Evolutionary conservation across 2,113 vertebrate genomes (phyloP).

Genomic region (Leptodactylus fuscus): DNA sequence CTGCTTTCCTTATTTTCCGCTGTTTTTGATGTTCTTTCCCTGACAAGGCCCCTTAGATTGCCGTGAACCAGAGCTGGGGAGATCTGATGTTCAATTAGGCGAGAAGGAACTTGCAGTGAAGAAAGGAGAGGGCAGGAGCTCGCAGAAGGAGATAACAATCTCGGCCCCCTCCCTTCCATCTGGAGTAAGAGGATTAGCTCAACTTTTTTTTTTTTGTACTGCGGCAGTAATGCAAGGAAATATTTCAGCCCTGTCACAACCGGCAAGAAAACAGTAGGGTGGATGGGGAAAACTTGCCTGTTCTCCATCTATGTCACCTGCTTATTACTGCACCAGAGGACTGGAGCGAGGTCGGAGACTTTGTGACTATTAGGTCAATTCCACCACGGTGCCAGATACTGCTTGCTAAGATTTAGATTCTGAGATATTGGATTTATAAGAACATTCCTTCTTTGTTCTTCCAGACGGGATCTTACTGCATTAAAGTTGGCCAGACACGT

Average conservation of each 20-base stretch:
- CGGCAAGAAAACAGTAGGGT: neutral
- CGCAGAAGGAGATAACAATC: slow-evolving; percentile 74
- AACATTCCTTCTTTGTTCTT: no score
- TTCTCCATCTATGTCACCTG: slow-evolving; percentile 1
- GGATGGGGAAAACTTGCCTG: neutral
- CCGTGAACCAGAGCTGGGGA: slow-evolving; percentile 69
- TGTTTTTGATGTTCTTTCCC: slow-evolving; percentile 64
- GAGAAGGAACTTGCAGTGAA: slow-evolving; percentile 71
- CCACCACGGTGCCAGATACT: neutral
- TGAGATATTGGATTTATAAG: no score
- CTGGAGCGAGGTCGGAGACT: neutral
- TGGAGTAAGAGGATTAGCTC: slow-evolving; percentile 77
- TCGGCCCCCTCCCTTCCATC: slow-evolving; percentile 63
- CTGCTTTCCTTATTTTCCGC: slow-evolving; percentile 51
- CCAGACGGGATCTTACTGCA: no score
- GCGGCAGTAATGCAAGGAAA: slow-evolving; percentile 58
- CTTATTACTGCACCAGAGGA: neutral
- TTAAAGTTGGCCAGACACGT: no score
- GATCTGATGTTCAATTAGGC: slow-evolving; percentile 74
- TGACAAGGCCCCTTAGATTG: slow-evolving; percentile 72
- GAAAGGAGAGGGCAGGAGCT: slow-evolving; percentile 69
- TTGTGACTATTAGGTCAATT: neutral
- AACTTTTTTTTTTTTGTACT: slow-evolving; percentile 73
- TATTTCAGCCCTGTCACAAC: slow-evolving; percentile 35
- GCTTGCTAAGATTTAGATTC: no score